Conservation (phyloP, 2,888 invertebrate species). For the Criorhina ranunculi region DNA sequence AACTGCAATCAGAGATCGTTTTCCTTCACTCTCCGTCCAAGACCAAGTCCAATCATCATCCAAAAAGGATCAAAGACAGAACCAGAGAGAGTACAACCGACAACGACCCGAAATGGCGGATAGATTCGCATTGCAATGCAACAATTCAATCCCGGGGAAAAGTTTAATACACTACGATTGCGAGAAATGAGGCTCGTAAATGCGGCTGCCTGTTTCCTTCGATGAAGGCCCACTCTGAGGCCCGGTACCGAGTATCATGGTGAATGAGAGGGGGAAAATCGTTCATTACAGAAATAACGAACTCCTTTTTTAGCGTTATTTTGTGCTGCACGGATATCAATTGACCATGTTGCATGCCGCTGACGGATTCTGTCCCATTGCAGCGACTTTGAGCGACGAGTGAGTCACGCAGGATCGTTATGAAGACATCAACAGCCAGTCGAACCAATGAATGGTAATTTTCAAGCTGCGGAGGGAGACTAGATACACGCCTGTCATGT, state of each 20-base stretch:
- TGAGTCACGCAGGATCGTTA: conserved; percentile 77
- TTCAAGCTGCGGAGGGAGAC: neutral
- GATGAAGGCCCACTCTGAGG: neutral
- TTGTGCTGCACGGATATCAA: conserved; percentile 76
- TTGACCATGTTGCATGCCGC: conserved; percentile 74
- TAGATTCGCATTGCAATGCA: conserved; percentile 65
- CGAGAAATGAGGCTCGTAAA: conserved; percentile 73
- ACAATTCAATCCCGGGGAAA: conserved; percentile 75
- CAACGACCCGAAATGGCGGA: conserved; percentile 58
- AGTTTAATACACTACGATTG: conserved; percentile 74
- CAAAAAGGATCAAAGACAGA: conserved; percentile 45
- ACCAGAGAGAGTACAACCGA: conserved; percentile 41
- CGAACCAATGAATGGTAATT: conserved; percentile 71
- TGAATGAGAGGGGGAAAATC: conserved; percentile 70
- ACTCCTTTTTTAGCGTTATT: conserved; percentile 77
- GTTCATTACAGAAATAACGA: conserved; percentile 77
- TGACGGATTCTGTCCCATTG: conserved; percentile 77
- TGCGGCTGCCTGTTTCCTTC: conserved; percentile 45
- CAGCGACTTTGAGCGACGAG: conserved; percentile 74
- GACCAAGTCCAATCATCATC: conserved; percentile 45
- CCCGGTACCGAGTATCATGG: neutral
- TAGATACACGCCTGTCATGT: conserved; percentile 64
- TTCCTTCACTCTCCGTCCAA: conserved; percentile 20
- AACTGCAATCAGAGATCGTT: conserved; percentile 74
- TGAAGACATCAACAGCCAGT: conserved; percentile 73